Percentiles rank a stretch among this genome's conserved stretches.
These are phyloP conservation scores for Leptogaster cylindrica DNA, from an alignment of 2,888 invertebrate species.

Conservation along the genomic window DNA sequence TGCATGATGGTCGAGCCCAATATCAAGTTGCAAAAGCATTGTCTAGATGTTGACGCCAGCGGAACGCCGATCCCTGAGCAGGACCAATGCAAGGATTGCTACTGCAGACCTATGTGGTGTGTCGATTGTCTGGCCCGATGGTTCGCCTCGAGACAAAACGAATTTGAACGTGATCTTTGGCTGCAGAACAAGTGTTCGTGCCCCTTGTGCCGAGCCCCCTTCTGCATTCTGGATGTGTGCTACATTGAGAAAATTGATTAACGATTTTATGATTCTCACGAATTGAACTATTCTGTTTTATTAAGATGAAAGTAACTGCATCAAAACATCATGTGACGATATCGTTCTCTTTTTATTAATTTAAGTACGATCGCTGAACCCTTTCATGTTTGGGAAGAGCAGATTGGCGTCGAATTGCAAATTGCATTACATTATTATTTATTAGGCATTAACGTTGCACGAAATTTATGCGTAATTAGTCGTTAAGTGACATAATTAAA, in stretches of 20 bases:
- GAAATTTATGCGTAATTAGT: no score
- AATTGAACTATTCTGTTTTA: no score
- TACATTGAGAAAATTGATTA: constrained; percentile 55
- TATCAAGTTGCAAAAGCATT: constrained; percentile 78
- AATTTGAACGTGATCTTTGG: constrained; percentile 76
- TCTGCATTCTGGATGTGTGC: constrained; percentile 86
- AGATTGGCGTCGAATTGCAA: no score
- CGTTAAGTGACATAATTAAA: no score
- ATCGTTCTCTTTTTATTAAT: no score
- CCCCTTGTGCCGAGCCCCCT: constrained; percentile 83
- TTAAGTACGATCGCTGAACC: no score
- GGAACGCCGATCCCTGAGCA: constrained; percentile 57
- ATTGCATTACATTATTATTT: no score
- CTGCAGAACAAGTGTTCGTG: constrained; percentile 82
- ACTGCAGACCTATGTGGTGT: constrained; percentile 91
- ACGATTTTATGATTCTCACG: no score
- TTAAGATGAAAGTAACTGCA: no score
- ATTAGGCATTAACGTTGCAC: no score
- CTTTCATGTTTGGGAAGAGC: no score
- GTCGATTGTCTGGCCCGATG: constrained; percentile 82
- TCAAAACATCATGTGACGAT: no score
- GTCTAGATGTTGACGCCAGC: constrained; percentile 64
- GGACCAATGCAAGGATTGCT: constrained; percentile 65
- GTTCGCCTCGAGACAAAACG: constrained; percentile 85
- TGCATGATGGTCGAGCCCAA: constrained; percentile 83